Conservation (phyloP, 1,140 invertebrate species). For the Hycleus phaleratus region DNA sequence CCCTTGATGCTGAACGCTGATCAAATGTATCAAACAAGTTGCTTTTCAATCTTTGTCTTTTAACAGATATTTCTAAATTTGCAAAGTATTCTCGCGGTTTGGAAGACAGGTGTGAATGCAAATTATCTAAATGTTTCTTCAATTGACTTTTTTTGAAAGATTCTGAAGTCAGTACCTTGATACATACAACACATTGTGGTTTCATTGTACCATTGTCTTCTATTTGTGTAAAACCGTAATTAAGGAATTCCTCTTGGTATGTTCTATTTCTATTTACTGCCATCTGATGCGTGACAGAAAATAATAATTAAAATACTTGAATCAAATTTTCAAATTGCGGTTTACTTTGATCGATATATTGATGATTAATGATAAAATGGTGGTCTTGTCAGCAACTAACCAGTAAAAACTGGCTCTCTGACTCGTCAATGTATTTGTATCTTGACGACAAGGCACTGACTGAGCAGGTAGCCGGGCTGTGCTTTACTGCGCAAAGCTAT, state of each 20-base stretch:
- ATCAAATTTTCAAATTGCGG: conserved; percentile 23
- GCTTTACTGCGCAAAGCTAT: conserved; percentile 1
- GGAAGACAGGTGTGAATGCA: conserved; percentile 17
- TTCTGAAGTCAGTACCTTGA: conserved; percentile 25
- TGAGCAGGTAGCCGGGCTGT: not conserved
- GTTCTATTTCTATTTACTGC: conserved; percentile 24
- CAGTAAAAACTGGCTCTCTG: not conserved
- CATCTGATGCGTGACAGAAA: conserved; percentile 19
- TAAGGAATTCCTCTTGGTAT: conserved; percentile 20
- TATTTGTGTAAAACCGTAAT: conserved; percentile 23
- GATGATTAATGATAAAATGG: conserved; percentile 17
- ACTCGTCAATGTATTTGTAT: not conserved
- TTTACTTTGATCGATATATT: conserved; percentile 24
- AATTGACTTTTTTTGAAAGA: conserved; percentile 27
- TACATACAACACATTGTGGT: conserved; percentile 27
- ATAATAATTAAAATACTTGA: conserved; percentile 22
- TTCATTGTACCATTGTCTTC: conserved; percentile 27
- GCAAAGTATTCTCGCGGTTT: conserved; percentile 22
- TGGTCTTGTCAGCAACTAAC: conserved; percentile 12
- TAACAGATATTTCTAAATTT: conserved; percentile 23
- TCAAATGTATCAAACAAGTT: conserved; percentile 23
- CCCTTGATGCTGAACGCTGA: conserved; percentile 27
- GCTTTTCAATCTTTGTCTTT: conserved; percentile 23
- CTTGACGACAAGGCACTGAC: not conserved
- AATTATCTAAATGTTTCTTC: conserved; percentile 25